phyloP scores from a whole-genome alignment of 1,140 invertebrate genomes.

The Ruditapes philippinarum region DNA sequence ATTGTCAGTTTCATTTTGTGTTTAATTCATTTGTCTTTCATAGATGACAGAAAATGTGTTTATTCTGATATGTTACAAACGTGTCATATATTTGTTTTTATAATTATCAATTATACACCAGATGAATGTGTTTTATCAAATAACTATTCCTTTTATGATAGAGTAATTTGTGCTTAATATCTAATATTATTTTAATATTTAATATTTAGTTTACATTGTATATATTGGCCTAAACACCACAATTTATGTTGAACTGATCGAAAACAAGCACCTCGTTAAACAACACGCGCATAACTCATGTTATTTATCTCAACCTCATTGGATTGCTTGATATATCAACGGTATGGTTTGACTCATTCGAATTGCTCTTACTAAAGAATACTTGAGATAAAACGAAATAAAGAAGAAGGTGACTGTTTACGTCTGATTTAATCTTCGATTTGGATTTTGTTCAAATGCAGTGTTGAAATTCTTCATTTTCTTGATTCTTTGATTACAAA shows the following conservation, averaged over 20 bases:
- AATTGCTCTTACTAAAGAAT: conserved; percentile 80
- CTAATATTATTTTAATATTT: background rate
- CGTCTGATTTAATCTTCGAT: conserved; percentile 69
- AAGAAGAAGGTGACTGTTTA: conserved; percentile 80
- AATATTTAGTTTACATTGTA: background rate
- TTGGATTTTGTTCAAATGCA: conserved; percentile 65
- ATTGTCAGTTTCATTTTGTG: too few species aligned
- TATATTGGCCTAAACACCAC: conserved; percentile 29
- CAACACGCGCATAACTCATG: conserved; percentile 83
- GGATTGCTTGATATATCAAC: conserved; percentile 67
- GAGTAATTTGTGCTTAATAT: background rate
- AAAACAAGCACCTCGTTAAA: conserved; percentile 81
- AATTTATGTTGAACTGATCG: conserved; percentile 75
- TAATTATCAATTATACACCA: too few species aligned
- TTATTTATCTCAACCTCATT: conserved; percentile 76
- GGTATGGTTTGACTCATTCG: conserved; percentile 63
- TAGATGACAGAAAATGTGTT: too few species aligned
- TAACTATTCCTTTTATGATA: background rate
- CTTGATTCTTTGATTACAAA: conserved; percentile 77
- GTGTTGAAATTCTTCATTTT: conserved; percentile 73
- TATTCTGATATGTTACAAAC: too few species aligned
- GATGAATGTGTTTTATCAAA: background rate
- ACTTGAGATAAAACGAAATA: conserved; percentile 81
- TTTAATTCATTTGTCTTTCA: too few species aligned
- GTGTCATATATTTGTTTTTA: too few species aligned